Base-by-base conservation (phyloP, 2,797 vertebrate species). In the Acanthurus leucopareius region DNA sequence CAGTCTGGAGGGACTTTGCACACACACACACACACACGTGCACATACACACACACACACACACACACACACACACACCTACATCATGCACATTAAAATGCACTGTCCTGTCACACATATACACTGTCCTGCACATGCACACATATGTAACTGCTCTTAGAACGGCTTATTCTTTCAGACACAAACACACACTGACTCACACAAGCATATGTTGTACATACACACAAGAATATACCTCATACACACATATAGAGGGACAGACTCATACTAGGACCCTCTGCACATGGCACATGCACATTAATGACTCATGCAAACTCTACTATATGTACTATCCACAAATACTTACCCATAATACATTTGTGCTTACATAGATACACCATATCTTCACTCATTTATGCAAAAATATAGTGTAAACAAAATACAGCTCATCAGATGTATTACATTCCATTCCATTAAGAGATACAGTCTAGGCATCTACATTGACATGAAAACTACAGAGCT, bases 1-100 rank as follows among this genome's bases (percentile, higher is more conserved):
- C 62, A 51, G 85, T 88, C 83, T 64, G 59, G 44, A 80, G 72
- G 73, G 56, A 57, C 75, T 32, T 62, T 66, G 44, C 40, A 49
- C 40, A 38, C 44, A 45, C 13, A n/a, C 22, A 51, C 25, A 45
- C 32, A 44, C 62, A 56, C 19, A 40, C 64, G 67, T 66, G 44
- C 40, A 49, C 13, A n/a, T 19, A 51, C 13, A n/a, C 22, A 51
- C 25, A 45, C 32, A 44, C 62, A 56, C 19, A 40, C 64, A 75
- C 66, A 66, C 62, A 25, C 28, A 20, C 2, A 19, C 42, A 20
- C 32, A 40, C 61, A 54, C 53, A 69, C n/a, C 5, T 51, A 51
- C n/a, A 51, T 51, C n/a, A 51, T 51, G 7, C 48, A 51, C 47
- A 48, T 48, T 15, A 15, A 48, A 19, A 48, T 19, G 16, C 47